These are phyloP conservation scores for Mus pahari DNA, from an alignment of 2,113 vertebrate genomes.

Conservation along the genomic window DNA sequence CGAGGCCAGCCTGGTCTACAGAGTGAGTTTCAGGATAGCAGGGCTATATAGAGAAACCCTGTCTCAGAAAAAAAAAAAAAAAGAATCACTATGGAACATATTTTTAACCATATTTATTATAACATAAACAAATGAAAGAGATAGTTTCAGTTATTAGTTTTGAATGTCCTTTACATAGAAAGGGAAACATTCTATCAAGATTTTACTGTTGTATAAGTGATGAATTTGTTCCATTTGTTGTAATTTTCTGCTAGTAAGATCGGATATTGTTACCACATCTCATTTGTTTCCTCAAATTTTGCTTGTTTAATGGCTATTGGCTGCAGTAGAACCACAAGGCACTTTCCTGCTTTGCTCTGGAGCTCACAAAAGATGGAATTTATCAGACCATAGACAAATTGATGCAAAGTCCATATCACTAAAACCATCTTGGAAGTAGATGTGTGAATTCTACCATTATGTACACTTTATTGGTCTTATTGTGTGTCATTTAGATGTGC, in stretches of 20 bases:
- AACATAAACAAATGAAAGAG: neutral
- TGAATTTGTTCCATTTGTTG: slow-evolving; percentile 51
- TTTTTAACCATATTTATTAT: slow-evolving; percentile 38
- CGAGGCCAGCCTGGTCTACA: too few species aligned
- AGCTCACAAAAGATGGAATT: slow-evolving; percentile 44
- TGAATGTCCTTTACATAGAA: neutral
- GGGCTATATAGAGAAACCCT: too few species aligned
- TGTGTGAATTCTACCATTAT: slow-evolving; percentile 44
- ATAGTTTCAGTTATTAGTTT: neutral
- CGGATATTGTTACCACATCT: neutral
- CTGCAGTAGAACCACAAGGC: slow-evolving; percentile 19
- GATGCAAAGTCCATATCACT: slow-evolving; percentile 19
- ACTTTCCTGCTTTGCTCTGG: neutral
- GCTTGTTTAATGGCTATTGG: neutral
- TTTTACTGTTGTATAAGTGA: slow-evolving; percentile 19
- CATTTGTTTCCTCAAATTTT: slow-evolving; percentile 47
- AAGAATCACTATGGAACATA: neutral
- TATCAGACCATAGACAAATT: neutral
- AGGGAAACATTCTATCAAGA: neutral
- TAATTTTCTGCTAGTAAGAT: slow-evolving; percentile 48
- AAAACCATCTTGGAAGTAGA: slow-evolving; percentile 52
- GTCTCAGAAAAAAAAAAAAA: too few species aligned
- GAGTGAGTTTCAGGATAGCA: too few species aligned
- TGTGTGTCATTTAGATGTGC: slow-evolving; percentile 65
- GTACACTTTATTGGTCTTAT: slow-evolving; percentile 51